phyloP scores from a whole-genome alignment of 2,888 invertebrate species.

The Linnaemya vulpina region DNA sequence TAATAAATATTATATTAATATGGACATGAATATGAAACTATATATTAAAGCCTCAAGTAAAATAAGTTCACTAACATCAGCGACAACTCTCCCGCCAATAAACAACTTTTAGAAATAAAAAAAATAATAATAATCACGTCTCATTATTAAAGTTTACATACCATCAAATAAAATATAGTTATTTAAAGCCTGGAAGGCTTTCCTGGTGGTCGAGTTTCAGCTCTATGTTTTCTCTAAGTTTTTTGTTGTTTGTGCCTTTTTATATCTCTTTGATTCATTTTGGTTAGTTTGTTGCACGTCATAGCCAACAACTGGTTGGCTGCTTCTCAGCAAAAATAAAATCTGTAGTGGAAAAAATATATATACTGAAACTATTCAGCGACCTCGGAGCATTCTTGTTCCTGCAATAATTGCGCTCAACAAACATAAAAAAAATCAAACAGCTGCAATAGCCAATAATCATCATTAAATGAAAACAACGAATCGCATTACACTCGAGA shows the following conservation, averaged over 20 bases:
- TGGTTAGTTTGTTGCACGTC: conserved; percentile 29
- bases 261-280: conserved; percentile 24
- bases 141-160: conserved; percentile 70
- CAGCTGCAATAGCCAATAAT: conserved; percentile 71
- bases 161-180: conserved; percentile 67
- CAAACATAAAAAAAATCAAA: conserved; percentile 45
- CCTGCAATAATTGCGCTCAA: conserved; percentile 42
- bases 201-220: conserved; percentile 68
- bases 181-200: conserved; percentile 67
- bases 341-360: neutral
- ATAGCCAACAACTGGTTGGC: conserved; percentile 49
- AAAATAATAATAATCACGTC: conserved; percentile 68
- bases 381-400: conserved; percentile 59
- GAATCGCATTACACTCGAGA: conserved; percentile 28
- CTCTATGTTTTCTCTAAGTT: neutral
- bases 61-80: conserved; percentile 52
- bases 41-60: neutral
- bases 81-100: neutral
- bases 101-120: conserved; percentile 14
- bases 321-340: neutral
- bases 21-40: conserved; percentile 28
- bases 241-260: conserved; percentile 12
- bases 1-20: conserved; percentile 3
- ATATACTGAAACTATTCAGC: conserved; percentile 36
- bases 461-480: conserved; percentile 65